Conservation (phyloP, 1,140 invertebrate species). For the Heliconius nattereri region DNA sequence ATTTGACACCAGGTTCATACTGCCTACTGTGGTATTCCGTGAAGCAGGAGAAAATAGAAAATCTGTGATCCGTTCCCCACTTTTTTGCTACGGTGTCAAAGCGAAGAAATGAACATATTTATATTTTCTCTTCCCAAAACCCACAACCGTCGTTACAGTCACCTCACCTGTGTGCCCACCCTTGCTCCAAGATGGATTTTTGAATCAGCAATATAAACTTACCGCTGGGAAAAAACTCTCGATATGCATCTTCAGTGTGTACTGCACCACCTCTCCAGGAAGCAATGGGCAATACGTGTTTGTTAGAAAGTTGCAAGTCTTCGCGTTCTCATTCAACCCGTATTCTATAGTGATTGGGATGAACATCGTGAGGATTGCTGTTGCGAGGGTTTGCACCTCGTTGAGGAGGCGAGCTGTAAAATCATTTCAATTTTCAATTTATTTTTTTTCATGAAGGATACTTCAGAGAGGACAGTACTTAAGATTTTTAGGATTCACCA, state of each 20-base stretch:
- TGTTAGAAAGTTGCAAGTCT: constrained; percentile 58
- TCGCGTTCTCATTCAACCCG: neutral
- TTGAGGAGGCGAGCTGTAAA: neutral
- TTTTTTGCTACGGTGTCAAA: no score
- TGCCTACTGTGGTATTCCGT: no score
- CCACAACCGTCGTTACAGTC: no score
- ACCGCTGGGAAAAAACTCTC: constrained; percentile 53
- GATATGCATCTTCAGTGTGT: constrained; percentile 53
- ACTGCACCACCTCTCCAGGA: constrained; percentile 48
- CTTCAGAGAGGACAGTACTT: no score
- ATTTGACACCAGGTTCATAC: no score
- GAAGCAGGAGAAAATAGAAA: neutral
- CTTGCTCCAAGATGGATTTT: no score
- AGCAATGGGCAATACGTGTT: constrained; percentile 57
- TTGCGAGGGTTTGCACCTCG: neutral
- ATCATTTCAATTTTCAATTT: no score
- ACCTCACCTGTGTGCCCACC: no score
- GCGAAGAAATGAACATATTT: no score
- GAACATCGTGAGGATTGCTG: neutral
- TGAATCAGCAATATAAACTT: constrained; percentile 28
- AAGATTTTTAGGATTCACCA: neutral
- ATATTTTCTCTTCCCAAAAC: no score
- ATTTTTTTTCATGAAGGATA: neutral
- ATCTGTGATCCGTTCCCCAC: no score
- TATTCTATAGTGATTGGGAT: neutral